phyloP scores from a whole-genome alignment of 1,140 invertebrate genomes.

The Drosophila paulistorum region DNA sequence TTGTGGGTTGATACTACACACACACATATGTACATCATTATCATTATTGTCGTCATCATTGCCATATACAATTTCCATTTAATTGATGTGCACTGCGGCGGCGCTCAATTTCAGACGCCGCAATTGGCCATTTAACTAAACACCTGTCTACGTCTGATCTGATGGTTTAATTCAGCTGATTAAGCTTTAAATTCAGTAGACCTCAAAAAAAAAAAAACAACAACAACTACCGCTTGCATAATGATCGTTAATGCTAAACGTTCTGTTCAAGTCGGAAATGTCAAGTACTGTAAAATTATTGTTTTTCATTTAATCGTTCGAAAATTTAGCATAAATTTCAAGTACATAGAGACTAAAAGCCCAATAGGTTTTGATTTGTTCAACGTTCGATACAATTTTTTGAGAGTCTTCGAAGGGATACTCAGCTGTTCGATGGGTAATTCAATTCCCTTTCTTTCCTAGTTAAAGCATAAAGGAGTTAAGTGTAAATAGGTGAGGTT shows the following conservation, averaged over 20 bases:
- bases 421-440: too few relatives aligned
- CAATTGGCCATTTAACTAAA: constrained; percentile 20
- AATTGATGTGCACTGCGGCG: constrained; percentile 10
- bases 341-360: too few relatives aligned
- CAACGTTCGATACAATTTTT: too few relatives aligned
- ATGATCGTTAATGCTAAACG: constrained; percentile 15
- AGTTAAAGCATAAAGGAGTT: too few relatives aligned
- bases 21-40: not conserved
- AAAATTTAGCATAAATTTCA: too few relatives aligned
- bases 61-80: constrained; percentile 19
- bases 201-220: not conserved
- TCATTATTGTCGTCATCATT: constrained; percentile 3
- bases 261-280: not conserved
- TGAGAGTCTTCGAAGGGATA: too few relatives aligned
- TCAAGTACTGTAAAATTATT: too few relatives aligned
- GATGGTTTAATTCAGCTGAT: constrained; percentile 17
- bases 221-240: not conserved
- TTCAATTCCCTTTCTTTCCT: too few relatives aligned
- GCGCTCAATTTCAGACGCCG: constrained; percentile 18
- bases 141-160: constrained; percentile 12
- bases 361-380: too few relatives aligned
- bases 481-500: too few relatives aligned
- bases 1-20: not conserved
- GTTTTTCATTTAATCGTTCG: too few relatives aligned
- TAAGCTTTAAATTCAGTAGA: constrained; percentile 6